Evolutionary conservation across 2,888 invertebrate genomes (phyloP), one percentile per base, ranked within the genome.

Genomic region (Euproctis similis): DNA sequence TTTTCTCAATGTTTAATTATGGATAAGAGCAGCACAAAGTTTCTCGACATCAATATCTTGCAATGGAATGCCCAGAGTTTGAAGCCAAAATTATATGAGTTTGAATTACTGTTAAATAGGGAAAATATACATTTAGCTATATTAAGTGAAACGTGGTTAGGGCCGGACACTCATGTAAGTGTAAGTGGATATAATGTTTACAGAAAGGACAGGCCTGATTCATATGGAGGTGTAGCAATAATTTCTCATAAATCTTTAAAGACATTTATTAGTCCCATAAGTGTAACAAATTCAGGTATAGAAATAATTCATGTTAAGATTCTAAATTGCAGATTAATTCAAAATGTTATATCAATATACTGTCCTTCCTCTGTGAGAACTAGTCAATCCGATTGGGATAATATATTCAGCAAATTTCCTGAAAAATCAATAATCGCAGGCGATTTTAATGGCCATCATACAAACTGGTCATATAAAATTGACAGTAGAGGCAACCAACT

Each of bases 61-160:
- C n/a, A n/a, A n/a, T n/a, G n/a, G n/a, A n/a, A n/a, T n/a, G n/a
- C n/a, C n/a, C n/a, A n/a, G n/a, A n/a, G n/a, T n/a, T n/a, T n/a
- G n/a, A n/a, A n/a, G n/a, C n/a, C n/a, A n/a, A n/a, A n/a, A n/a
- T n/a, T n/a, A n/a, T n/a, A n/a, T n/a, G n/a, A n/a, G n/a, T n/a
- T n/a, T n/a, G n/a, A n/a, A n/a, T n/a, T n/a, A n/a, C n/a, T n/a
- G n/a, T 21, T 13, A 11, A 3, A 2, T 10, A 9, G 16, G 9
- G 26, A 31, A 19, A 26, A 17, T 9, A 27, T 31, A 6, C 31
- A 31, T 6, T 24, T 31, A 17, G 30, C 28, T 2, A 13, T 27
- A 7, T 9, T 34, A 11, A 30, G 25, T 7, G 30, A 34, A 19
- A 34, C 30, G 3, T 34, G 34, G 34, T 11, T 34, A 8, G 30